Conservation (phyloP, 2,113 vertebrate species). For the Protomyctophum bolini region DNA sequence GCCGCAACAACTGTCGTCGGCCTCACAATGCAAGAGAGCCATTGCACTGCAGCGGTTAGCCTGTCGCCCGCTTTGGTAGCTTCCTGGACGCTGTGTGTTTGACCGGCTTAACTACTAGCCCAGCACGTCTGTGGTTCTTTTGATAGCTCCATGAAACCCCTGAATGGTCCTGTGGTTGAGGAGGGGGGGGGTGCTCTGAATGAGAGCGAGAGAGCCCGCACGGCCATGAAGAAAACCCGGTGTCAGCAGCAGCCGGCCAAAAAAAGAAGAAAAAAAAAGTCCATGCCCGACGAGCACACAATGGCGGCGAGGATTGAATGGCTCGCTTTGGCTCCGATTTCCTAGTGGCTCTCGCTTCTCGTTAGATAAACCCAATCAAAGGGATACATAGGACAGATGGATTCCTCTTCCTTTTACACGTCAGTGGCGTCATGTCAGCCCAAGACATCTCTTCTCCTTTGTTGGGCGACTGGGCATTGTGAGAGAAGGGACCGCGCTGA, state of each 20-base stretch:
- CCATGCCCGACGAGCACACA: slow-evolving; percentile 28
- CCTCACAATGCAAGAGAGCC: slow-evolving; percentile 33
- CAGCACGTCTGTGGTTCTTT: slow-evolving; percentile 58
- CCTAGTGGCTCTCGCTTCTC: slow-evolving; percentile 30
- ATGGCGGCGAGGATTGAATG: slow-evolving; percentile 48
- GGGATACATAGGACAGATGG: slow-evolving; percentile 30
- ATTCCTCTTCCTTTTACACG: slow-evolving; percentile 50
- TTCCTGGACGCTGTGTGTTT: slow-evolving; percentile 38
- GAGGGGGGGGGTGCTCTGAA: slow-evolving; percentile 46
- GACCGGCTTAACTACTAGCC: slow-evolving; percentile 36
- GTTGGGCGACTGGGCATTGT: slow-evolving; percentile 20
- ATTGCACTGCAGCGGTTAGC: slow-evolving; percentile 22
- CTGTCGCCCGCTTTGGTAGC: slow-evolving; percentile 27
- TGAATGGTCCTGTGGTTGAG: slow-evolving; percentile 60
- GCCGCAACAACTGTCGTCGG: slow-evolving; percentile 1
- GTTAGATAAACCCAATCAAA: slow-evolving; percentile 60
- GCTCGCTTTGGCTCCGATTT: slow-evolving; percentile 41
- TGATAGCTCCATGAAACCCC: slow-evolving; percentile 70
- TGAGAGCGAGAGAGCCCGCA: slow-evolving; percentile 24
- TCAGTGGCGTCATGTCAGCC: slow-evolving; percentile 8
- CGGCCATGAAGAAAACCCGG: slow-evolving; percentile 59
- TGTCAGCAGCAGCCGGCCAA: slow-evolving; percentile 52
- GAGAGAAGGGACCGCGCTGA: slow-evolving; percentile 14
- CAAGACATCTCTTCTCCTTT: slow-evolving; percentile 36
- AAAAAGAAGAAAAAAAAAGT: slow-evolving; percentile 64